A percentile compares a stretch with the other conserved stretches of the same genome.
phyloP scores from a whole-genome alignment of 1,140 invertebrate genomes.

The Drosophila burlai region DNA sequence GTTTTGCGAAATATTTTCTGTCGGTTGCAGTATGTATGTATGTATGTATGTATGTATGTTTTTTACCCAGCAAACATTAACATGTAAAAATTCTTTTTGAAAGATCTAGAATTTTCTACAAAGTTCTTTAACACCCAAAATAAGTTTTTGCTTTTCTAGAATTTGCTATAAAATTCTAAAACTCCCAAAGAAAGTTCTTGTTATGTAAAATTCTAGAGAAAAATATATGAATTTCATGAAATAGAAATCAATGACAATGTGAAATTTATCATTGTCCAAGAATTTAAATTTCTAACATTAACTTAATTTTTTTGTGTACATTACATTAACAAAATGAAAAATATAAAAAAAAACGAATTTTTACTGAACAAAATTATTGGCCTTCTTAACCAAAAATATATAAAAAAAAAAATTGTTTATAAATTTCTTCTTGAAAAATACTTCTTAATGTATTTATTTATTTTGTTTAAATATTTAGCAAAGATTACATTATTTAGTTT shows the following conservation, averaged over 20 bases:
- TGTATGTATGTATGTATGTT: not conserved
- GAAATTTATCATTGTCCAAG: not conserved
- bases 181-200: not conserved
- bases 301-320: no score
- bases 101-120: not conserved
- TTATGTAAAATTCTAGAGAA: not conserved
- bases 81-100: not conserved
- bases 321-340: no score
- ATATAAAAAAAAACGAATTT: no score
- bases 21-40: not conserved
- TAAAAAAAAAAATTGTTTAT: no score
- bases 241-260: not conserved
- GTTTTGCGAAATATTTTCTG: conserved; percentile 13
- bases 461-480: no score
- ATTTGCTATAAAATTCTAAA: not conserved
- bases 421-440: no score
- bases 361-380: no score
- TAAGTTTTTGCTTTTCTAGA: not conserved
- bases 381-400: no score
- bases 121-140: not conserved
- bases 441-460: no score
- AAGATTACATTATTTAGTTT: no score
- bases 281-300: not conserved
- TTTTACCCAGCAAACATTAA: not conserved
- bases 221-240: not conserved